phyloP scores from a whole-genome alignment of 2,888 invertebrate genomes.

The Eupelmus urozonus region DNA sequence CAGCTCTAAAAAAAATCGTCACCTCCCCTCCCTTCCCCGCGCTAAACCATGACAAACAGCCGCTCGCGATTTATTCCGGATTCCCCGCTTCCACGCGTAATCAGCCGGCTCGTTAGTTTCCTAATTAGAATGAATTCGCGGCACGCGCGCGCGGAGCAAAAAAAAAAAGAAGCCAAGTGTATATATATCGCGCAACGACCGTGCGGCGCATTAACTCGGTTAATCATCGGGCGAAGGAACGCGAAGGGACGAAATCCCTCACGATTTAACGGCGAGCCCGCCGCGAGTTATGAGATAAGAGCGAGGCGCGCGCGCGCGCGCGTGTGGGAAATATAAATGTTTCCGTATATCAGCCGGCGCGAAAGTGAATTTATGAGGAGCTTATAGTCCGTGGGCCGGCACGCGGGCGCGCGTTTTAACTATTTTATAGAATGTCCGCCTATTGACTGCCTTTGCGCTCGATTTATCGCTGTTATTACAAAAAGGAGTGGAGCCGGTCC shows the following conservation, averaged over 20 bases:
- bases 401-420: conserved; percentile 33
- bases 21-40: too few relatives aligned
- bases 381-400: conserved; percentile 7
- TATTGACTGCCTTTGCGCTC: conserved; percentile 31
- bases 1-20: too few relatives aligned
- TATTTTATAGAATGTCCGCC: conserved; percentile 48
- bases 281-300: conserved; percentile 54
- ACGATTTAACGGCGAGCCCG: conserved; percentile 43
- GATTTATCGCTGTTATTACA: conserved; percentile 30
- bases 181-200: conserved; percentile 1
- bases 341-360: conserved; percentile 47
- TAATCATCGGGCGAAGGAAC: conserved; percentile 16
- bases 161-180: background rate
- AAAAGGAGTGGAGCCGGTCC: background rate
- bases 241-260: conserved; percentile 27
- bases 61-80: too few relatives aligned
- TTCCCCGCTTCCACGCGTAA: background rate
- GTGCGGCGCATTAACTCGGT: conserved; percentile 25
- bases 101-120: conserved; percentile 6
- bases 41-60: too few relatives aligned
- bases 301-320: background rate
- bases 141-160: background rate
- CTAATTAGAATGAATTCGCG: conserved; percentile 19
- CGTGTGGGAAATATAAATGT: conserved; percentile 57
- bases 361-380: conserved; percentile 51